phyloP scores from a whole-genome alignment of 2,888 invertebrate genomes.

The Eupithecia subumbrata region DNA sequence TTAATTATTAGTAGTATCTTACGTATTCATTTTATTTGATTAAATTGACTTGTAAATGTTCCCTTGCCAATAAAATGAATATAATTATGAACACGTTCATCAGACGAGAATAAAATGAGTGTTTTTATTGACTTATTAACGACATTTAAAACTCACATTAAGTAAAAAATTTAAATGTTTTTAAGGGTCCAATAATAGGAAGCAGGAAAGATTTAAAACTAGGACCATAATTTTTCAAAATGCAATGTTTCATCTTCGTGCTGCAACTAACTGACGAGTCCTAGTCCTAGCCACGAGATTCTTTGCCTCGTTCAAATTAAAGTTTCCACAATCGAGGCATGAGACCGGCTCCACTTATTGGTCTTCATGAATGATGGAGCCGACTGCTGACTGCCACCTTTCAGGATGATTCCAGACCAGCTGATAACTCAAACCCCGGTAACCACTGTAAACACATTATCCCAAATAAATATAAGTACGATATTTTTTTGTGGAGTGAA shows the following conservation, averaged over 20 bases:
- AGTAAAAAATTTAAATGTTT: not conserved
- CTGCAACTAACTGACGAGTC: not conserved
- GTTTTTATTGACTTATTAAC: too few species aligned
- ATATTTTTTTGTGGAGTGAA: not conserved
- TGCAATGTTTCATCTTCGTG: not conserved
- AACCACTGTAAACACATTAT: not conserved
- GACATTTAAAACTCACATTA: too few species aligned
- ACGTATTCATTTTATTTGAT: too few species aligned
- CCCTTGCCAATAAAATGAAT: too few species aligned
- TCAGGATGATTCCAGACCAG: not conserved
- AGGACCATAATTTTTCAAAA: not conserved
- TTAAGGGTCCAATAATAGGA: not conserved
- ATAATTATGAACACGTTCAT: too few species aligned
- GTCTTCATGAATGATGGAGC: conserved; percentile 25
- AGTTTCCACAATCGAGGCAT: conserved; percentile 5
- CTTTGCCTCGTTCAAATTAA: conserved; percentile 18
- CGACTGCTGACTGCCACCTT: not conserved
- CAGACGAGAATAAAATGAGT: too few species aligned
- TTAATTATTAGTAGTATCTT: too few species aligned
- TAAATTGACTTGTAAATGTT: too few species aligned
- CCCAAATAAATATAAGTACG: not conserved
- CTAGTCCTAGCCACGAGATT: not conserved
- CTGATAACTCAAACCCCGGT: not conserved
- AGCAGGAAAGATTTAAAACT: too few species aligned
- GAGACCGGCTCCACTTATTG: conserved; percentile 8